These are phyloP conservation scores for Hypolimnas misippus DNA, from an alignment of 2,888 invertebrate species.

Conservation along the genomic window DNA sequence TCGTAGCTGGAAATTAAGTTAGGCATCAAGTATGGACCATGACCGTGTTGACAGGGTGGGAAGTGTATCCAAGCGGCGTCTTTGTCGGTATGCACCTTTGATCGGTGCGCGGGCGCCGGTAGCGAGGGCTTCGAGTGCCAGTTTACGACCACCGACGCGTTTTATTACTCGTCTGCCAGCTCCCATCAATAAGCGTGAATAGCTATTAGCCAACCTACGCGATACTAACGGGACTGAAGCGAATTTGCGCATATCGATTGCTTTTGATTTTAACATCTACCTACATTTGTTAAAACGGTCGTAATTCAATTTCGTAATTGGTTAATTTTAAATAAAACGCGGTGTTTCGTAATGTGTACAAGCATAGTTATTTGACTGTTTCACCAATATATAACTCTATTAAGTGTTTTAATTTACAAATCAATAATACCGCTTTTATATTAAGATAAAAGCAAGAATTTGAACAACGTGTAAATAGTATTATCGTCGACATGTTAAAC, in stretches of 20 bases:
- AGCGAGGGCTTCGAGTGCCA: conserved; percentile 71
- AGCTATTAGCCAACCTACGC: conserved; percentile 58
- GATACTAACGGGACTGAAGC: conserved; percentile 49
- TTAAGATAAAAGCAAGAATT: no score
- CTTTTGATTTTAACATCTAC: conserved; percentile 43
- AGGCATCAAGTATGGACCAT: conserved; percentile 54
- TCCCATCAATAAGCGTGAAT: conserved; percentile 65
- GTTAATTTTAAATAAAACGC: neutral
- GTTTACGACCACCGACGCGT: conserved; percentile 76
- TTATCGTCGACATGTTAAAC: neutral
- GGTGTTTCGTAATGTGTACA: neutral
- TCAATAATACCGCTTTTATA: no score
- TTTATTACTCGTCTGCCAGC: conserved; percentile 72
- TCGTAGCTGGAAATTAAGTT: conserved; percentile 22
- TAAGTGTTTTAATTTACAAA: no score
- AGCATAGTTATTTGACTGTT: no score
- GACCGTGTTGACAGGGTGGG: conserved; percentile 78
- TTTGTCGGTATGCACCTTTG: conserved; percentile 76
- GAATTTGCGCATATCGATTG: conserved; percentile 53
- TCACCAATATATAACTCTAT: no score
- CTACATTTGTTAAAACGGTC: conserved; percentile 18
- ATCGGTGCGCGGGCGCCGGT: conserved; percentile 75
- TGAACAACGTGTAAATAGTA: neutral
- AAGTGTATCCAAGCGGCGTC: conserved; percentile 60
- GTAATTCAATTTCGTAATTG: conserved; percentile 25